Conservation (phyloP, 2,113 vertebrate species). For the Micronycteris hirsuta region DNA sequence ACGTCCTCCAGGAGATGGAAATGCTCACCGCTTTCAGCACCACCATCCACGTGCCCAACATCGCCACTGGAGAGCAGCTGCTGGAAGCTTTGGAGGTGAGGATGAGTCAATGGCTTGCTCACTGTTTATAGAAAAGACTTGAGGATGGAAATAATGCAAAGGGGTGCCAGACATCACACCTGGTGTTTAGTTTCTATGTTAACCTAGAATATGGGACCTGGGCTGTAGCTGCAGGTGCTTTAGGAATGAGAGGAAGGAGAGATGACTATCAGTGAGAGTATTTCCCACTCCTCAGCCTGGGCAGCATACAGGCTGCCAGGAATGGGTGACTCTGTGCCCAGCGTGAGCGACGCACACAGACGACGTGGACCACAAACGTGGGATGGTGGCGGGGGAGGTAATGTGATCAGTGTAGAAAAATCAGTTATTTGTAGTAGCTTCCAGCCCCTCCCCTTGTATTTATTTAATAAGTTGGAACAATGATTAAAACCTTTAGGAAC, state of each 20-base stretch:
- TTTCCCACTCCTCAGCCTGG: neutral
- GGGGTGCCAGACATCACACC: neutral
- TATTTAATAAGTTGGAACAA: conserved; percentile 1
- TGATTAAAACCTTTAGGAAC: conserved; percentile 20
- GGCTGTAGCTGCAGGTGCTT: neutral
- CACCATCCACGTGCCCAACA: conserved; percentile 95
- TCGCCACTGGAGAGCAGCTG: conserved; percentile 89
- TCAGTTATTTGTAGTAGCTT: neutral
- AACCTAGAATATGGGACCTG: neutral
- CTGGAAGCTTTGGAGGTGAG: conserved; percentile 92
- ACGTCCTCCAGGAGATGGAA: conserved; percentile 97
- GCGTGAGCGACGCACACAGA: neutral
- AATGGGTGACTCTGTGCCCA: neutral
- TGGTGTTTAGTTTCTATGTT: neutral
- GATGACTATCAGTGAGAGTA: neutral
- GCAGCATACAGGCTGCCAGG: neutral
- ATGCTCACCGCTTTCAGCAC: conserved; percentile 97
- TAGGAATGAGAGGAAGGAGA: neutral
- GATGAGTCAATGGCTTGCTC: neutral
- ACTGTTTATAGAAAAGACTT: neutral
- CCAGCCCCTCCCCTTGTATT: neutral
- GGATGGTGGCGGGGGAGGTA: fast-evolving
- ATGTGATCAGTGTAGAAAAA: neutral
- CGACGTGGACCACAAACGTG: neutral
- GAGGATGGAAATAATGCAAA: neutral